Evolutionary conservation across 2,113 vertebrate genomes (phyloP).

Genomic region (Burhinus oedicnemus): DNA sequence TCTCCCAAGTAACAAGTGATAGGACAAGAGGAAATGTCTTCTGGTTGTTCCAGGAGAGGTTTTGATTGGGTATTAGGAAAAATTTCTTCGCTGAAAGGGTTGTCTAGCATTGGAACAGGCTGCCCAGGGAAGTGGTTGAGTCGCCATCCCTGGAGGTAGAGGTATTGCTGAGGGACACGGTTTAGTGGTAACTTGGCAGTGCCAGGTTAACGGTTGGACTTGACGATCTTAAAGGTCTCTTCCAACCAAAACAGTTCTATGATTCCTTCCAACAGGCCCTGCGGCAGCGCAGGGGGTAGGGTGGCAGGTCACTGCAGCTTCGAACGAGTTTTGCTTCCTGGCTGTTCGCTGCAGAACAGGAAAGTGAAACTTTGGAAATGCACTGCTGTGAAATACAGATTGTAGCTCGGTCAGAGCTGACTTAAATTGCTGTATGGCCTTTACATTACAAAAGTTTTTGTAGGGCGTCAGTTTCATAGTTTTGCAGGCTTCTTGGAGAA

Average conservation of each 20-base stretch:
- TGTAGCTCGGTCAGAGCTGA: background rate
- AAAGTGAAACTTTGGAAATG: accelerated
- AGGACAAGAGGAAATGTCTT: background rate
- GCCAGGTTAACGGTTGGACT: background rate
- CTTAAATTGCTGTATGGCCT: accelerated
- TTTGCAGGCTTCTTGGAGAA: background rate
- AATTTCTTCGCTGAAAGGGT: background rate
- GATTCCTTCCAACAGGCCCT: accelerated
- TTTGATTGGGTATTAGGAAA: background rate
- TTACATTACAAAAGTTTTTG: accelerated
- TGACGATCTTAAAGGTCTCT: background rate
- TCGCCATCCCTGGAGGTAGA: background rate
- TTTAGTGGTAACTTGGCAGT: background rate
- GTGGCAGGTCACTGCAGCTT: accelerated
- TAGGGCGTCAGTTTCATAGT: accelerated
- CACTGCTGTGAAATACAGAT: accelerated
- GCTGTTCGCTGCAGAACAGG: accelerated
- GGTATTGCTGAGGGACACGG: background rate
- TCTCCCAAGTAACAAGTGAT: background rate
- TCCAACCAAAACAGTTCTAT: background rate
- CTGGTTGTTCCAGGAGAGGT: background rate
- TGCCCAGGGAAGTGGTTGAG: background rate
- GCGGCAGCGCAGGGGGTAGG: accelerated
- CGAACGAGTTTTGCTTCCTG: accelerated
- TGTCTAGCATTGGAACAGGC: background rate